Evolutionary conservation across 2,888 invertebrate genomes (phyloP), one percentile per base, ranked within the genome.

Genomic region (Calliphora vomitoria): DNA sequence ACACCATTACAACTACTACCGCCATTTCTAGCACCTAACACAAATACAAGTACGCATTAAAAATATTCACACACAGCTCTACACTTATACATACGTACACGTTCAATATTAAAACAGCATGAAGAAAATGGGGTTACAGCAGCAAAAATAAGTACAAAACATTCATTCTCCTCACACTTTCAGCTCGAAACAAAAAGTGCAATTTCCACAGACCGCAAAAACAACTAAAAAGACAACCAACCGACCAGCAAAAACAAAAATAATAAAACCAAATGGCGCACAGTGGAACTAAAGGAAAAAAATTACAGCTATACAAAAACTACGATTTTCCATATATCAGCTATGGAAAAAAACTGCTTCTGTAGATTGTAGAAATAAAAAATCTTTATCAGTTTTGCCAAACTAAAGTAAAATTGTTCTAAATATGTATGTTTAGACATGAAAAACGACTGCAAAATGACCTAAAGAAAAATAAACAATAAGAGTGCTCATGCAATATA

Each of bases 181-280:
- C 50, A 62, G 69, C 50, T 76, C 6, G 69, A 69, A 76, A 62
- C 68, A 64, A 75, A 84, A 87, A 87, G 64, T 88, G 60, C 72
- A 82, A 85, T 85, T 82, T 84, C 35, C 79, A 82, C 74, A 82
- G 79, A 87, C 87, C 85, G 31, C 85, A 82, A 85, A 87, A 82
- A 69, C 64, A 84, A 72, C 64, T 85, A 68, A 64, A 78, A 74
- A 75, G 44, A 76, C 82, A 85, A 58, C 71, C 58, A 55, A 82
- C 20, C 58, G 72, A 78, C 76, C 87, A 85, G 18, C 74, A 84
- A 78, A 38, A 68, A 74, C 35, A 72, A 74, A 60, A 75, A 69
- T 58, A 78, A 83, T 20, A 55, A 60, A 68, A 81, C 38, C 60
- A 72, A 82, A 71, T 71, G n/a, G 6, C 58, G 60, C 10, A 86